Percentiles rank a stretch among this genome's conserved stretches.
phyloP scores from a whole-genome alignment of 2,888 invertebrate genomes.

The Anorthoa munda region DNA sequence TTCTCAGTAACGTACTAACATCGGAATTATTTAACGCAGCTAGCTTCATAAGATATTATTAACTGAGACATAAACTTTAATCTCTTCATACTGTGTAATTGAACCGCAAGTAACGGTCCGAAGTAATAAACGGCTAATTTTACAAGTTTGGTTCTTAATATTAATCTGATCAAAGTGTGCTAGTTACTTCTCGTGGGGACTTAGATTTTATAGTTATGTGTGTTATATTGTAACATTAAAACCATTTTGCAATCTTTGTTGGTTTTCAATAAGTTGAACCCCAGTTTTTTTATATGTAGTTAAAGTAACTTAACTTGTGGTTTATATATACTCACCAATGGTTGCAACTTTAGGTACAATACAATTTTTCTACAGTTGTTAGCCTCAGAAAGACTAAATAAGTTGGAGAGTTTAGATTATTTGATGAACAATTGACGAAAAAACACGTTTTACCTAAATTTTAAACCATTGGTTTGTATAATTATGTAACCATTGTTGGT shows the following conservation, averaged over 20 bases:
- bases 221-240: not conserved
- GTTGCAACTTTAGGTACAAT: no score
- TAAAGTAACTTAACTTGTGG: no score
- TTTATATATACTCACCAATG: no score
- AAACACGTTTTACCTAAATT: no score
- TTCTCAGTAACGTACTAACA: slow-evolving; percentile 5
- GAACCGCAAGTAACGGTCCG: slow-evolving; percentile 4
- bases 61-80: slow-evolving; percentile 38
- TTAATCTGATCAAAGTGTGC: not conserved
- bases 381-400: no score
- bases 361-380: no score
- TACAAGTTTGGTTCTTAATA: slow-evolving; percentile 9
- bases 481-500: no score
- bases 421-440: no score
- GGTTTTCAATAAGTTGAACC: no score
- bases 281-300: no score
- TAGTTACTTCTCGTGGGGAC: not conserved
- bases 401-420: no score
- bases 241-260: not conserved
- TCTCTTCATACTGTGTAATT: slow-evolving; percentile 36
- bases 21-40: slow-evolving; percentile 12
- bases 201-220: not conserved
- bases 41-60: slow-evolving; percentile 30
- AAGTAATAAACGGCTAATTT: not conserved
- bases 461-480: no score